Conservation (phyloP, 2,888 invertebrate species). For the Polia nebulosa region DNA sequence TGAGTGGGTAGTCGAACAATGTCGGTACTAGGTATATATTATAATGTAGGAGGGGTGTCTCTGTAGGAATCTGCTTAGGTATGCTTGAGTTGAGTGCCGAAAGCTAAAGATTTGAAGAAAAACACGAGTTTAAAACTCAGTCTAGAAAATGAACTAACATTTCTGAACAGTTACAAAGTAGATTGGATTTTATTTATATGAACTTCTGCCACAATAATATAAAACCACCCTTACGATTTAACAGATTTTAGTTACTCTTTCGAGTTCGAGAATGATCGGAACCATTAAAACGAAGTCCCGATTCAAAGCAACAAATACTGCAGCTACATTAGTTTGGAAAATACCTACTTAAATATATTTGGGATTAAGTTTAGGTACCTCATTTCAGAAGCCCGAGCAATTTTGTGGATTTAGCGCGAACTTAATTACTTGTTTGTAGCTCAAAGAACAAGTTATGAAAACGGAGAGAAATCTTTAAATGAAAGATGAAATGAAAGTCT, state of each 20-base stretch:
- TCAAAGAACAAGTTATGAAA: constrained; percentile 33
- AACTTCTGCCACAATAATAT: constrained; percentile 6
- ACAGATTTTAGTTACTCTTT: constrained; percentile 1
- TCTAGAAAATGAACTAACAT: neutral
- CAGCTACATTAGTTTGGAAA: constrained; percentile 1
- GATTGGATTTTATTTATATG: neutral
- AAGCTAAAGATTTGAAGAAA: neutral
- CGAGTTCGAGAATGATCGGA: constrained; percentile 2
- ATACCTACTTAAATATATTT: constrained; percentile 30
- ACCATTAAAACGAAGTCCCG: neutral
- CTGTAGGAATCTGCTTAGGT: neutral
- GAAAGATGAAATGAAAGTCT: constrained; percentile 12
- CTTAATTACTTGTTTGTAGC: constrained; percentile 40
- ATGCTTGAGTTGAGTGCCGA: constrained; percentile 13
- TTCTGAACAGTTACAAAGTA: neutral
- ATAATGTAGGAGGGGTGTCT: neutral
- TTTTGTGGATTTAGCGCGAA: constrained; percentile 32
- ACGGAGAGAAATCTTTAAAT: constrained; percentile 13
- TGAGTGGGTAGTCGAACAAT: constrained; percentile 38
- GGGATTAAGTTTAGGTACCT: constrained; percentile 18
- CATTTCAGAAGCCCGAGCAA: constrained; percentile 12
- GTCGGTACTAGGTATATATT: constrained; percentile 29
- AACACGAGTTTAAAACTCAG: neutral
- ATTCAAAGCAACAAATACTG: constrained; percentile 15
- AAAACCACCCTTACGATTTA: constrained; percentile 2